Evolutionary conservation across 2,888 invertebrate species (phyloP).

Genomic region (Drosophila anceps): DNA sequence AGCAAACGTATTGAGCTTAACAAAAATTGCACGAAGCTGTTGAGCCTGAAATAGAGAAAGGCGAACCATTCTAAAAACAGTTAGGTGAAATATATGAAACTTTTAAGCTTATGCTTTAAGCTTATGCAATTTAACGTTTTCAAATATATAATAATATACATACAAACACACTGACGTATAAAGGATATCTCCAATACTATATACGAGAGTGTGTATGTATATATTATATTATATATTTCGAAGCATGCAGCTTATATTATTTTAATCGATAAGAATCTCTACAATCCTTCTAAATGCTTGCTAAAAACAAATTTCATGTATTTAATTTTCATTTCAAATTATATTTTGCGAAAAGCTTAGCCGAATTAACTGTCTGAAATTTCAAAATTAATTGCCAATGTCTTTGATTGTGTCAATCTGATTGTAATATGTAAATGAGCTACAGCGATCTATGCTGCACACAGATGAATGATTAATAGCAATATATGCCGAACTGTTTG

Average conservation of each 20-base stretch:
- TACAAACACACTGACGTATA: no score
- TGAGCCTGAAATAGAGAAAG: neutral
- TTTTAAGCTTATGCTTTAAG: neutral
- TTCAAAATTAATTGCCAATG: neutral
- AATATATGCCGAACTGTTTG: no score
- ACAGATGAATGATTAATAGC: no score
- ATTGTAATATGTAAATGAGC: neutral
- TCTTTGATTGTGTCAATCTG: neutral
- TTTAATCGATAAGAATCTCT: no score
- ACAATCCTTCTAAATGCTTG: neutral
- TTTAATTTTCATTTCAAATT: neutral
- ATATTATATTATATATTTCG: neutral
- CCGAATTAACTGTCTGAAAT: neutral
- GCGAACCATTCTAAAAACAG: neutral
- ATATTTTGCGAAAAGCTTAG: neutral
- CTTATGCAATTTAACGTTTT: no score
- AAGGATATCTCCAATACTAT: no score
- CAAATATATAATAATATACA: no score
- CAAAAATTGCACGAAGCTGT: no score
- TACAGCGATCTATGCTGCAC: neutral
- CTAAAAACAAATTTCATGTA: neutral
- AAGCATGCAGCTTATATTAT: neutral
- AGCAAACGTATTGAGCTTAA: neutral
- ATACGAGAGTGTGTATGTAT: neutral
- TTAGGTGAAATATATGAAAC: neutral